A percentile compares a stretch with the other conserved stretches of the same genome.
Evolutionary conservation across 2,797 vertebrate species (phyloP).

Genomic region (Danio choprae): DNA sequence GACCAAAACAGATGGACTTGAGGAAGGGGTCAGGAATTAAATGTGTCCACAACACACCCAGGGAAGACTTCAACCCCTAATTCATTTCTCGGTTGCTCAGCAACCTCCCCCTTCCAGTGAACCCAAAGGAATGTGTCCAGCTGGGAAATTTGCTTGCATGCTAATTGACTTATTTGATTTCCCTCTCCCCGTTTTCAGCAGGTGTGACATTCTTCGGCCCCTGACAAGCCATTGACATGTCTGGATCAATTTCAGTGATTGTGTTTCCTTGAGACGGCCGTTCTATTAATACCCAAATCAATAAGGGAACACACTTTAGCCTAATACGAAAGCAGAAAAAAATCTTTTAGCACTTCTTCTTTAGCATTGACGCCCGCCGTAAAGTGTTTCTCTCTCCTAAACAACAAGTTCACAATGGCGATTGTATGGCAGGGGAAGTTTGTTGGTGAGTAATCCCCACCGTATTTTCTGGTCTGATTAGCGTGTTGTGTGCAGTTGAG

Average conservation of each 20-base stretch:
- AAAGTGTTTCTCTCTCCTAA: slow-evolving; percentile 20
- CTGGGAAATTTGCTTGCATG: slow-evolving; percentile 46
- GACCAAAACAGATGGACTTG: slow-evolving; percentile 44
- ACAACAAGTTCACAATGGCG: slow-evolving; percentile 22
- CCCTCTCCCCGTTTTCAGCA: slow-evolving; percentile 29
- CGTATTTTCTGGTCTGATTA: slow-evolving; percentile 47
- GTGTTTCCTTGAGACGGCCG: slow-evolving; percentile 37
- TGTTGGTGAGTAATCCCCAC: slow-evolving; percentile 38
- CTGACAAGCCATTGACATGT: slow-evolving; percentile 55
- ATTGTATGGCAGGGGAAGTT: slow-evolving; percentile 8
- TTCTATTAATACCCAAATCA: slow-evolving; percentile 55
- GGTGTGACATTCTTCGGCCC: slow-evolving; percentile 51
- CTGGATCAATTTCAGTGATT: slow-evolving; percentile 51
- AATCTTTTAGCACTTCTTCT: slow-evolving; percentile 8
- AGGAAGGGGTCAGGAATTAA: slow-evolving; percentile 41
- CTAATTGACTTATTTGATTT: slow-evolving; percentile 60
- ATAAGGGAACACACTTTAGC: slow-evolving; percentile 46
- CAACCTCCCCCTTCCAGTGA: slow-evolving; percentile 47
- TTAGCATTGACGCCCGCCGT: slow-evolving; percentile 14
- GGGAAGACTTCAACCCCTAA: slow-evolving; percentile 52
- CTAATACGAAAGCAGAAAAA: slow-evolving; percentile 40
- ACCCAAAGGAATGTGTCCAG: slow-evolving; percentile 28
- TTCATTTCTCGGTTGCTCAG: slow-evolving; percentile 52
- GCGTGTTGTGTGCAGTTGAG: not conserved
- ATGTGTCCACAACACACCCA: slow-evolving; percentile 48